A percentile compares a stretch with the other conserved stretches of the same genome.
phyloP scores from a whole-genome alignment of 2,797 vertebrate species.

The Cyprinella venusta region DNA sequence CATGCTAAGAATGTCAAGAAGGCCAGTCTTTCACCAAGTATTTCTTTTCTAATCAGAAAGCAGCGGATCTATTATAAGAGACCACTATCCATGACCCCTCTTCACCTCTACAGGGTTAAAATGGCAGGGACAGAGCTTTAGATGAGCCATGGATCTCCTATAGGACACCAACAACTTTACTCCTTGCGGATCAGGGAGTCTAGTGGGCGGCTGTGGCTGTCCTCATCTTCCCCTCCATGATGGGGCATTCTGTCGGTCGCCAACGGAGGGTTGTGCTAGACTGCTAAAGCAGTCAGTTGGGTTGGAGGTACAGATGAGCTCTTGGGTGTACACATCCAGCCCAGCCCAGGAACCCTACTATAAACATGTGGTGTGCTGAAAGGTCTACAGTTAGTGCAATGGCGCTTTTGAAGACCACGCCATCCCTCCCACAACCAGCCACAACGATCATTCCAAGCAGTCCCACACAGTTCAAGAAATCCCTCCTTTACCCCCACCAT shows the following conservation, averaged over 20 bases:
- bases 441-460: conserved; percentile 53
- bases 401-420: conserved; percentile 56
- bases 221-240: conserved; percentile 60
- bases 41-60: conserved; percentile 25
- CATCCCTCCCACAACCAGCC: conserved; percentile 58
- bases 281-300: conserved; percentile 62
- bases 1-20: conserved; percentile 23
- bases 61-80: conserved; percentile 42
- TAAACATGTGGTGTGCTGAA: conserved; percentile 62
- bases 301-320: conserved; percentile 55
- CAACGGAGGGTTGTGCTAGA: conserved; percentile 60
- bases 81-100: conserved; percentile 48
- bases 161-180: conserved; percentile 44
- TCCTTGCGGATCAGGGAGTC: conserved; percentile 52
- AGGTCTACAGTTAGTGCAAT: conserved; percentile 56
- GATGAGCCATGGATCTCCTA: conserved; percentile 52
- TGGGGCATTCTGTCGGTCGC: conserved; percentile 58
- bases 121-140: conserved; percentile 53
- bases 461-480: conserved; percentile 57
- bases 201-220: conserved; percentile 55
- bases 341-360: conserved; percentile 57
- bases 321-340: conserved; percentile 59
- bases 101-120: conserved; percentile 49
- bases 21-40: conserved; percentile 29
- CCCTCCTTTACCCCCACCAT: conserved; percentile 38